phyloP scores from a whole-genome alignment of 2,113 vertebrate species.

The Varanus komodoensis region DNA sequence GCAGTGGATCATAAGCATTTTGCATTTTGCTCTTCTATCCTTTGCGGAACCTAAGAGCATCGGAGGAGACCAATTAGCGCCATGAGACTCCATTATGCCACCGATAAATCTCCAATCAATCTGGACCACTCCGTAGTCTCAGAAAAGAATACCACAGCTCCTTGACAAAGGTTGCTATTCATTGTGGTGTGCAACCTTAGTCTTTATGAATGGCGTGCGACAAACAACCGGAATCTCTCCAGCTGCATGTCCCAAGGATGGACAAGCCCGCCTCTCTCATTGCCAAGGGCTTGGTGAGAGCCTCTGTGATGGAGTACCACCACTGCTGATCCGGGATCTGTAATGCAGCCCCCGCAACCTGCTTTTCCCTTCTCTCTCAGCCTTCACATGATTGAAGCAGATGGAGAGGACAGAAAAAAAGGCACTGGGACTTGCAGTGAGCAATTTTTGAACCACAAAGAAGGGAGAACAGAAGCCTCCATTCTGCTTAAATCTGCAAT shows the following conservation, averaged over 20 bases:
- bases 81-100: too few species aligned
- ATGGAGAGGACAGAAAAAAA: constrained; percentile 53
- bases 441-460: constrained; percentile 47
- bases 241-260: too few species aligned
- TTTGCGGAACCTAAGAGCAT: too few species aligned
- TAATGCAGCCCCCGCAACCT: accelerated
- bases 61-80: too few species aligned
- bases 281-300: neutral
- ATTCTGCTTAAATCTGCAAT: constrained; percentile 35
- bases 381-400: constrained; percentile 57
- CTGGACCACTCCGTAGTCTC: too few species aligned
- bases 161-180: too few species aligned
- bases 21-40: too few species aligned
- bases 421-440: constrained; percentile 11
- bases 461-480: neutral
- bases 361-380: neutral
- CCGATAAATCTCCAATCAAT: too few species aligned
- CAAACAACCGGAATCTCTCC: neutral
- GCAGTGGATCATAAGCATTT: too few species aligned
- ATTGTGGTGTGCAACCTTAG: too few species aligned
- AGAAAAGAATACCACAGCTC: too few species aligned
- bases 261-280: neutral
- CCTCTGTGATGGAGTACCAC: constrained; percentile 16
- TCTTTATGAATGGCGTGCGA: neutral
- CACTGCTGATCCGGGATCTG: constrained; percentile 42